Conservation (phyloP, 2,797 vertebrate genomes). For the Microctenopoma lineatum region DNA sequence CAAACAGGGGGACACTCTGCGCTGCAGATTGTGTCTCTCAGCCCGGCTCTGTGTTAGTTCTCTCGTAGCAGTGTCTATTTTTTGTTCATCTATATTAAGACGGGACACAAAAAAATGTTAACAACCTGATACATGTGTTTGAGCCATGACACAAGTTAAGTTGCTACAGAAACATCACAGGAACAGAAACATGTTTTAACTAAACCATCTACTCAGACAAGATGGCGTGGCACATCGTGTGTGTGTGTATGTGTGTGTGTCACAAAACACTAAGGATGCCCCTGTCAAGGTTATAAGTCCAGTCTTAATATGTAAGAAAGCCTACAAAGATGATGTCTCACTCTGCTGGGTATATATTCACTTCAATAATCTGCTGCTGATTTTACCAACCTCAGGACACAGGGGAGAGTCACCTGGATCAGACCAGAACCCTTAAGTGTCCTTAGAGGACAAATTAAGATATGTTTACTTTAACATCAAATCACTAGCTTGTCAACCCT, state of each 20-base stretch:
- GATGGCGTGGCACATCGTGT: constrained; percentile 18
- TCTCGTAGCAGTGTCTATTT: constrained; percentile 17
- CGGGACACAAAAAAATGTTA: constrained; percentile 7
- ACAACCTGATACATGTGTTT: constrained; percentile 14
- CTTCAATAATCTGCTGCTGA: too few relatives aligned
- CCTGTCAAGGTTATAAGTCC: too few relatives aligned
- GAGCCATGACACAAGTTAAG: constrained; percentile 1
- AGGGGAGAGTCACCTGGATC: too few relatives aligned
- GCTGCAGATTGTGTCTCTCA: constrained; percentile 42
- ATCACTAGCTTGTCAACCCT: too few relatives aligned
- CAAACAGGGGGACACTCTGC: constrained; percentile 50
- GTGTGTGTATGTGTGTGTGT: neutral
- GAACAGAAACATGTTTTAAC: neutral
- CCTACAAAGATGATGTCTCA: too few relatives aligned
- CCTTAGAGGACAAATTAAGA: too few relatives aligned
- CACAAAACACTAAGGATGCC: neutral
- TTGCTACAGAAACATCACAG: constrained; percentile 16
- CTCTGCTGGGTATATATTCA: too few relatives aligned
- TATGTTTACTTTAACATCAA: too few relatives aligned
- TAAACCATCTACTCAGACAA: constrained; percentile 12
- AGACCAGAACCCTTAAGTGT: too few relatives aligned
- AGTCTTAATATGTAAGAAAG: too few relatives aligned
- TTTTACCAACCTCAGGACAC: too few relatives aligned
- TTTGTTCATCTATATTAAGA: constrained; percentile 20
- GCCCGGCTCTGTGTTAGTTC: constrained; percentile 32